Conservation (phyloP, 2,888 invertebrate species). For the Aspidiotus destructor region DNA sequence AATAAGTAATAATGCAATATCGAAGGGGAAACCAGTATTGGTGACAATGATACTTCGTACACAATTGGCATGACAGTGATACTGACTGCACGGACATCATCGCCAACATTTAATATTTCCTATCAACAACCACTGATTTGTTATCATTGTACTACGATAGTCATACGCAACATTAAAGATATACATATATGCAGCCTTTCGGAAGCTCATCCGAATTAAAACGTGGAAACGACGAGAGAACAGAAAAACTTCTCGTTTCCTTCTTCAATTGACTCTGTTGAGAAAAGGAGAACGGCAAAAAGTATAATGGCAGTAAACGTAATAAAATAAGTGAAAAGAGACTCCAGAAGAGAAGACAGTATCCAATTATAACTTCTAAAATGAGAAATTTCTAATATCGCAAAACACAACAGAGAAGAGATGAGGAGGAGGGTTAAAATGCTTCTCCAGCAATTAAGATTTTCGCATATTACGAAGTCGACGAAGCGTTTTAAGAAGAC, state of each 20-base stretch:
- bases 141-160: no score
- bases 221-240: slow-evolving; percentile 10
- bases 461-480: slow-evolving; percentile 32
- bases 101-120: slow-evolving; percentile 1
- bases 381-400: slow-evolving; percentile 33
- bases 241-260: not conserved
- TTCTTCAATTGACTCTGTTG: no score
- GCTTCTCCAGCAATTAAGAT: slow-evolving; percentile 30
- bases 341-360: slow-evolving; percentile 13
- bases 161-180: no score
- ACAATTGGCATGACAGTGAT: slow-evolving; percentile 1
- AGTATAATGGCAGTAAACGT: slow-evolving; percentile 11
- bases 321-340: slow-evolving; percentile 20
- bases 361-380: slow-evolving; percentile 33
- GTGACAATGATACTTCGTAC: slow-evolving; percentile 1
- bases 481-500: slow-evolving; percentile 31
- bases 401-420: slow-evolving; percentile 2
- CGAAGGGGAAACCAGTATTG: not conserved
- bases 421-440: slow-evolving; percentile 11
- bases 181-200: no score
- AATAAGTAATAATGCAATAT: slow-evolving; percentile 4
- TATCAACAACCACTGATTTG: not conserved
- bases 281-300: not conserved
- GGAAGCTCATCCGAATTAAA: no score
- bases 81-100: not conserved